These are phyloP conservation scores for Mormyrus lacerda DNA, from an alignment of 2,113 vertebrate species.

Conservation along the genomic window DNA sequence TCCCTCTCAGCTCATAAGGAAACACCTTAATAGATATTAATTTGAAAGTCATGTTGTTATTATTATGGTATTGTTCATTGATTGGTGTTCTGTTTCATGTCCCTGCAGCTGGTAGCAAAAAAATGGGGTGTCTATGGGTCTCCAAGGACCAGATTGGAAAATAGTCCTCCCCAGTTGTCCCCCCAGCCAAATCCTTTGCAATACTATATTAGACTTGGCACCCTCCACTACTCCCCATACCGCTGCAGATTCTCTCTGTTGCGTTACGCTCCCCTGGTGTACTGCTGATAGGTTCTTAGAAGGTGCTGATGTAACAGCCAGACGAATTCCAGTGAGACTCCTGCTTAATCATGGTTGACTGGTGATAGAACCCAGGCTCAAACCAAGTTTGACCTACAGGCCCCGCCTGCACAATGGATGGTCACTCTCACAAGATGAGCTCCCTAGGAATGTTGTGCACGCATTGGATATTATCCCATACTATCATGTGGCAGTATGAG, in stretches of 20 bases:
- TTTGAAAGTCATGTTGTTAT: background rate
- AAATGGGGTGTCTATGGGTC: background rate
- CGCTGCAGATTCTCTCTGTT: background rate
- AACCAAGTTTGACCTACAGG: background rate
- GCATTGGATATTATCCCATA: background rate
- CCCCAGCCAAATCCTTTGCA: background rate
- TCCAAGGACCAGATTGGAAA: background rate
- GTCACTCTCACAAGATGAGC: background rate
- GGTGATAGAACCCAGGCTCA: background rate
- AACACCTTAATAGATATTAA: background rate
- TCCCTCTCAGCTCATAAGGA: background rate
- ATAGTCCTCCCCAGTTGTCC: background rate
- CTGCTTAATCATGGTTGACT: background rate
- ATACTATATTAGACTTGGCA: background rate
- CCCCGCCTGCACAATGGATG: background rate
- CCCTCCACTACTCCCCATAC: background rate
- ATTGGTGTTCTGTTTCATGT: background rate
- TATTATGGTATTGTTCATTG: background rate
- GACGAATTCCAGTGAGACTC: background rate
- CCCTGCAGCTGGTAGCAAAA: background rate
- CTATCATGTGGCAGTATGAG: constrained; percentile 10
- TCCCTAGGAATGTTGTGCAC: background rate
- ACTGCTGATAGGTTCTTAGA: background rate
- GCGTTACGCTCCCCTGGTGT: background rate
- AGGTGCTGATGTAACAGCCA: background rate